These are phyloP conservation scores for Diabrotica balteata DNA, from an alignment of 2,888 invertebrate genomes.

Conservation along the genomic window DNA sequence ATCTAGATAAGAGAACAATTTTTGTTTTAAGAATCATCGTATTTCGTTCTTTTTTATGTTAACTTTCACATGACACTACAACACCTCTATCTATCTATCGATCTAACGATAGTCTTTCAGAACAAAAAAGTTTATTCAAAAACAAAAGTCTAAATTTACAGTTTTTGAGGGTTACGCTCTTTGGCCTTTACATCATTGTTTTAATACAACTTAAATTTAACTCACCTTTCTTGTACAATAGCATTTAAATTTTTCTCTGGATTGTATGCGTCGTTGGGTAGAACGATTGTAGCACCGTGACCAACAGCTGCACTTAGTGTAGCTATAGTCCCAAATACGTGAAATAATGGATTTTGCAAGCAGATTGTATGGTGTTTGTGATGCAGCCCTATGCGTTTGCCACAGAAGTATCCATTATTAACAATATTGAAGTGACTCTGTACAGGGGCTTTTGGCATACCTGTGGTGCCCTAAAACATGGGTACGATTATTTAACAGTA, in stretches of 20 bases:
- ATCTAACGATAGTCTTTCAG: too few species aligned
- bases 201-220: conserved; percentile 4
- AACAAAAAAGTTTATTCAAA: too few species aligned
- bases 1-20: too few species aligned
- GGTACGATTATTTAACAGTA: neutral
- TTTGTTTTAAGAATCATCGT: too few species aligned
- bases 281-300: conserved; percentile 68
- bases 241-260: conserved; percentile 69
- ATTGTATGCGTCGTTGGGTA: conserved; percentile 69
- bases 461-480: conserved; percentile 62
- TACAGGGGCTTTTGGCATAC: conserved; percentile 76
- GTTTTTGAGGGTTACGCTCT: too few species aligned
- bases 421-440: conserved; percentile 75
- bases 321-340: conserved; percentile 78
- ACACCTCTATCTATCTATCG: too few species aligned
- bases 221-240: conserved; percentile 71
- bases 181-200: too few species aligned
- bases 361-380: conserved; percentile 64
- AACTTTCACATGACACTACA: too few species aligned
- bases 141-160: too few species aligned
- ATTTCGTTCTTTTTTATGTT: too few species aligned
- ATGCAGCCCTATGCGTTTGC: conserved; percentile 61
- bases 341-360: conserved; percentile 80
- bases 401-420: conserved; percentile 77
- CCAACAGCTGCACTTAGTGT: conserved; percentile 67